Percentiles rank a stretch among this genome's conserved stretches.
Evolutionary conservation across 2,113 vertebrate genomes (phyloP).

Genomic region (Pleuronectes platessa): DNA sequence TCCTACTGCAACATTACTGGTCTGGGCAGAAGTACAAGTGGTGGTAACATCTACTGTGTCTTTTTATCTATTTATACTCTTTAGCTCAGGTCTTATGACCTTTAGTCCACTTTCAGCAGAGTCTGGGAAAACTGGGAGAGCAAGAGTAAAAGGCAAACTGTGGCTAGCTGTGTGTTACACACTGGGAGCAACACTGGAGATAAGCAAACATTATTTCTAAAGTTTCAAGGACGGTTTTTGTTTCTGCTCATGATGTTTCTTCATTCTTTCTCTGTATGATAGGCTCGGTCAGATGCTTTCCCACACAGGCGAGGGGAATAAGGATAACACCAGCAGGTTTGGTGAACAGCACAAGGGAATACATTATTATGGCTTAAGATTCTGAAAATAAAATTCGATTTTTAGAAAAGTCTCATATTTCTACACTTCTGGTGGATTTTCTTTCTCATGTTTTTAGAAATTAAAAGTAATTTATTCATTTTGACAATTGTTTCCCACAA

Average conservation of each 20-base stretch:
- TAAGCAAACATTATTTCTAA: slow-evolving; percentile 24
- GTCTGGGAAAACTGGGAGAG: not conserved
- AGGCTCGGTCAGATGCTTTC: slow-evolving; percentile 5
- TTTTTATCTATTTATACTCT: not conserved
- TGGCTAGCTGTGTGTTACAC: not conserved
- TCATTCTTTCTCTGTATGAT: slow-evolving; percentile 35
- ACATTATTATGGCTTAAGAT: too few relatives aligned
- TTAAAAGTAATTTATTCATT: too few relatives aligned
- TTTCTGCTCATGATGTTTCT: slow-evolving; percentile 34
- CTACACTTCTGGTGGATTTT: too few relatives aligned
- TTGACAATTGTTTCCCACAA: too few relatives aligned
- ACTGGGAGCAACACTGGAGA: slow-evolving; percentile 10
- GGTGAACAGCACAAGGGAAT: too few relatives aligned
- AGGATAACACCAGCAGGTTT: too few relatives aligned
- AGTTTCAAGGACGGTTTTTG: slow-evolving; percentile 35
- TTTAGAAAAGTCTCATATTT: too few relatives aligned
- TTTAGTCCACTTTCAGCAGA: not conserved
- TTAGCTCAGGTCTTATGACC: too few relatives aligned
- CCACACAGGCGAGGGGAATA: not conserved
- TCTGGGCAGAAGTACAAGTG: not conserved
- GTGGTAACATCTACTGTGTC: not conserved
- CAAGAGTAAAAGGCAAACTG: too few relatives aligned
- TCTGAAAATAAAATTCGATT: too few relatives aligned
- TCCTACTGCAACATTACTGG: too few relatives aligned
- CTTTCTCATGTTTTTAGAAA: too few relatives aligned